phyloP scores from a whole-genome alignment of 2,888 invertebrate species.

The Portevinia maculata region DNA sequence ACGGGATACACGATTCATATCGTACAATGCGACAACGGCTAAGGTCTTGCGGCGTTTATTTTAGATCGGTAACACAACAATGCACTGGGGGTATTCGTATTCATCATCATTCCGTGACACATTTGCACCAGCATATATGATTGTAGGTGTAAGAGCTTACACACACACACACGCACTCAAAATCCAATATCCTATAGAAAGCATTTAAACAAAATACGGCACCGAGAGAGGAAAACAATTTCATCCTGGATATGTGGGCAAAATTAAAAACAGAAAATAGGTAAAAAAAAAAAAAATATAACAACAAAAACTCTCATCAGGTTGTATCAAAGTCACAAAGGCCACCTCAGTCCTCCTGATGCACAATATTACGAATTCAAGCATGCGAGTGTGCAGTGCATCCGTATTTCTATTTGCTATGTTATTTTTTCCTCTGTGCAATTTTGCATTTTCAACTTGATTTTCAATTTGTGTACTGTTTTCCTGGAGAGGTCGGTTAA shows the following conservation, averaged over 20 bases:
- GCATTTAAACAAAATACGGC: conserved; percentile 70
- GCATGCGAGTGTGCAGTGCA: conserved; percentile 35
- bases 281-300: conserved; percentile 11
- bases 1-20: conserved; percentile 59
- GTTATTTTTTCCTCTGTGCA: conserved; percentile 42
- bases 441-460: conserved; percentile 71
- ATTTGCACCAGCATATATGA: conserved; percentile 28
- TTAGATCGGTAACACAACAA: conserved; percentile 62
- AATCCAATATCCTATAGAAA: conserved; percentile 68
- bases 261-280: conserved; percentile 49
- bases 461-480: conserved; percentile 69
- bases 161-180: too few relatives aligned
- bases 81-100: conserved; percentile 61
- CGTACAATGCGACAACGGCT: conserved; percentile 61
- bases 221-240: conserved; percentile 56
- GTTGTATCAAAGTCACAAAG: conserved; percentile 73
- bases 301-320: conserved; percentile 32
- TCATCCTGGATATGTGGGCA: conserved; percentile 70
- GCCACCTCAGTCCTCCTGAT: conserved; percentile 52
- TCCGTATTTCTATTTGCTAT: conserved; percentile 57
- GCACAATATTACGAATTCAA: conserved; percentile 1
- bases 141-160: conserved; percentile 19
- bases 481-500: conserved; percentile 45
- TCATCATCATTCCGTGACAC: conserved; percentile 57
- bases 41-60: conserved; percentile 55